Percentiles rank a stretch among this genome's conserved stretches.
Evolutionary conservation across 2,113 vertebrate genomes (phyloP).

Genomic region (Ondatra zibethicus): DNA sequence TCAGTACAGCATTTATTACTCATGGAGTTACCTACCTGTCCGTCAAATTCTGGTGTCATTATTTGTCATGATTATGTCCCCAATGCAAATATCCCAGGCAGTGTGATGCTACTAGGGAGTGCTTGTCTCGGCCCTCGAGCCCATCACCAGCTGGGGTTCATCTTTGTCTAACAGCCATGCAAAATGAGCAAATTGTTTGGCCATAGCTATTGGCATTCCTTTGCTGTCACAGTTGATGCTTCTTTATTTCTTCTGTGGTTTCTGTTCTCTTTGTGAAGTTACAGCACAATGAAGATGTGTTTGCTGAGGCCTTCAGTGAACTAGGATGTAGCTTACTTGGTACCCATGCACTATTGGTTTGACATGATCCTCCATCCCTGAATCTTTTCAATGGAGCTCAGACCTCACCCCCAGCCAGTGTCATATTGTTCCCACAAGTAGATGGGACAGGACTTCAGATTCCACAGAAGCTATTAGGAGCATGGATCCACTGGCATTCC

Average conservation of each 20-base stretch:
- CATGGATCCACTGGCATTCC: not conserved
- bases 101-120: not conserved
- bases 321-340: not conserved
- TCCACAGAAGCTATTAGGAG: not conserved
- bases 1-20: not conserved
- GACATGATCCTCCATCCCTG: not conserved
- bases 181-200: not conserved
- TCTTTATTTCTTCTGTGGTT: not conserved
- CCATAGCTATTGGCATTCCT: not conserved
- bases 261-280: not conserved
- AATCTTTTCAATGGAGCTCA: slow-evolving; percentile 11
- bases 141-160: not conserved
- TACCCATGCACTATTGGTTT: not conserved
- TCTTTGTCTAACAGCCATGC: not conserved
- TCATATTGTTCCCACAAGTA: not conserved
- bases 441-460: not conserved
- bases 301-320: not conserved
- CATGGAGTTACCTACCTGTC: not conserved
- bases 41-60: not conserved
- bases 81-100: not conserved
- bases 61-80: not conserved
- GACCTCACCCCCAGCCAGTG: not conserved
- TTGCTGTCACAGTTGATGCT: not conserved
- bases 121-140: not conserved
- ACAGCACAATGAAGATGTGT: not conserved